Conservation (phyloP, 2,797 vertebrate species). For the Syngnathus acus region DNA sequence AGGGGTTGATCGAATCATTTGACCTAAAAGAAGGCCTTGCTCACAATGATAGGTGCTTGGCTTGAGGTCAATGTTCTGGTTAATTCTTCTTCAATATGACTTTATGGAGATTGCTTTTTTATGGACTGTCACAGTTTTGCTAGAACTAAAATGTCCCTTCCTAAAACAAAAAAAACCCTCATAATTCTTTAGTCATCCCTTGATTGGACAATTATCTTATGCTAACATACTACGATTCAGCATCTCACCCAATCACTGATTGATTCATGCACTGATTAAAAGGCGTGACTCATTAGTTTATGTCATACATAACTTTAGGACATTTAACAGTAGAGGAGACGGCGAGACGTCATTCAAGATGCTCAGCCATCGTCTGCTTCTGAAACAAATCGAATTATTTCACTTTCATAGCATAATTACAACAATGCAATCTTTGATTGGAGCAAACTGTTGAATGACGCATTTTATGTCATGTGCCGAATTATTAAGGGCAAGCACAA, state of each 20-base stretch:
- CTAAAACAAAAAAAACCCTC: not conserved
- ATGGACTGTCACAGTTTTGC: not conserved
- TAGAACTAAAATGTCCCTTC: not conserved
- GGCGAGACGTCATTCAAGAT: not conserved
- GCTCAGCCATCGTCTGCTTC: not conserved
- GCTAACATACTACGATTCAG: not conserved
- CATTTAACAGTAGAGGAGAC: not conserved
- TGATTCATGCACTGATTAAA: not conserved
- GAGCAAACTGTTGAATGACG: conserved; percentile 2
- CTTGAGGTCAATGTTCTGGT: not conserved
- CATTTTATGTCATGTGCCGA: conserved; percentile 3
- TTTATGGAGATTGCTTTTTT: not conserved
- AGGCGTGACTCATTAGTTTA: not conserved
- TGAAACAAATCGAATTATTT: not conserved
- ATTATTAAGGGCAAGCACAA: conserved; percentile 1
- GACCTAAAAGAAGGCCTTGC: not conserved
- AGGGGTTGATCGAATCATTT: not conserved
- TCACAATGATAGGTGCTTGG: not conserved
- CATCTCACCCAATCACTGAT: not conserved
- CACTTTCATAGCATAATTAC: not conserved
- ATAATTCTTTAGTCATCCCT: not conserved
- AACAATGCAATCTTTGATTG: not conserved
- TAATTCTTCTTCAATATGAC: too few relatives aligned
- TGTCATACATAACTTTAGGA: not conserved
- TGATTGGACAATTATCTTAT: not conserved